These are phyloP conservation scores for Laspeyria flexula DNA, from an alignment of 2,888 invertebrate genomes.

Conservation along the genomic window DNA sequence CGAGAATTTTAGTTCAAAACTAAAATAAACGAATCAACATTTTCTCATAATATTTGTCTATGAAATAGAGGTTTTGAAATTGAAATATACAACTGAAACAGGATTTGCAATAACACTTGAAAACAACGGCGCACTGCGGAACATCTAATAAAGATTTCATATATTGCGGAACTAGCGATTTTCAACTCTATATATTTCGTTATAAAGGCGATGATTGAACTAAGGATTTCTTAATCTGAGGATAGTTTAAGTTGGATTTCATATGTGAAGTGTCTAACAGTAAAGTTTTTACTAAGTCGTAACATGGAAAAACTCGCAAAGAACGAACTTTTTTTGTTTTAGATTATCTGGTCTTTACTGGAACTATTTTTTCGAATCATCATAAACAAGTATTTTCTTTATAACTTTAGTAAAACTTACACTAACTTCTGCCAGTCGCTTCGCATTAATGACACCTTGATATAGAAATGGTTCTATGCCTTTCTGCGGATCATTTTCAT, in stretches of 20 bases:
- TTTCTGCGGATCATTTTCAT: no score
- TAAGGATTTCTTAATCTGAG: constrained; percentile 19
- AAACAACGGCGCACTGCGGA: constrained; percentile 25
- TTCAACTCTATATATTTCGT: neutral
- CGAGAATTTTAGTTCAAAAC: neutral
- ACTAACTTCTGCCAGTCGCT: no score
- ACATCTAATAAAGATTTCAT: constrained; percentile 35
- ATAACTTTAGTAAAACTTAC: no score
- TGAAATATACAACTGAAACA: constrained; percentile 30
- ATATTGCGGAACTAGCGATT: neutral
- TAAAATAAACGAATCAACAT: neutral
- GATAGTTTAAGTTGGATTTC: constrained; percentile 10
- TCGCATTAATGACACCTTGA: no score
- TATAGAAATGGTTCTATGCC: no score
- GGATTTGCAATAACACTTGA: constrained; percentile 39
- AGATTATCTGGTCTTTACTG: no score
- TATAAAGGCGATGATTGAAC: constrained; percentile 8
- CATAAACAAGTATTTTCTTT: no score
- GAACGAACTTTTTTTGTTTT: constrained; percentile 5
- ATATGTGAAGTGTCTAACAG: constrained; percentile 18
- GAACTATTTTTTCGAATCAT: no score
- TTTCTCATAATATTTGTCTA: constrained; percentile 19
- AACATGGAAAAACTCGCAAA: neutral
- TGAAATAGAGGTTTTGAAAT: constrained; percentile 25
- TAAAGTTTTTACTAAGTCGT: neutral